Percentiles rank a stretch among this genome's conserved stretches.
phyloP scores from a whole-genome alignment of 2,888 invertebrate genomes.

The Bombylius discolor region DNA sequence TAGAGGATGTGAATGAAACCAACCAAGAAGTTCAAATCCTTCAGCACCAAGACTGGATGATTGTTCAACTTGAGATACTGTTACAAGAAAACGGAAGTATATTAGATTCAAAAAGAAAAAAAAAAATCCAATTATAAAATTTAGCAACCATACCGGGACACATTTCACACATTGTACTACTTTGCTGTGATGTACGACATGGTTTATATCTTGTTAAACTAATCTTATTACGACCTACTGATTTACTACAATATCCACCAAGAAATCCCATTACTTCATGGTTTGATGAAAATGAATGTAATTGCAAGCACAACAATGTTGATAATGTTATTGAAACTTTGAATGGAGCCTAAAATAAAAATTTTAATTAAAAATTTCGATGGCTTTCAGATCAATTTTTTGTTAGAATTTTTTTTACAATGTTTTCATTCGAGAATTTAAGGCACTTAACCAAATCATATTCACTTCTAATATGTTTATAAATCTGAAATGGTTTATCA shows the following conservation, averaged over 20 bases:
- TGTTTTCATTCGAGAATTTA: conserved; percentile 14
- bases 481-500: no score
- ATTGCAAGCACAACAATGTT: conserved; percentile 51
- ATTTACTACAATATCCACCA: conserved; percentile 39
- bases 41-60: conserved; percentile 41
- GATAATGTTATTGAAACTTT: conserved; percentile 44
- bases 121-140: conserved; percentile 4
- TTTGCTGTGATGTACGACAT: conserved; percentile 49
- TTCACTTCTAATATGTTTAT: conserved; percentile 8
- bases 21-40: conserved; percentile 46
- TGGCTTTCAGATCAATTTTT: background rate
- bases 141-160: conserved; percentile 44
- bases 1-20: conserved; percentile 68
- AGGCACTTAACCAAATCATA: conserved; percentile 16
- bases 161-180: conserved; percentile 63
- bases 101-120: conserved; percentile 7
- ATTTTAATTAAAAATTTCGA: background rate
- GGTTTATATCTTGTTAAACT: conserved; percentile 45
- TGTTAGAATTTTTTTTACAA: conserved; percentile 5
- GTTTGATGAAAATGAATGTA: conserved; percentile 54
- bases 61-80: conserved; percentile 49
- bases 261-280: conserved; percentile 64
- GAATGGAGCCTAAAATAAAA: conserved; percentile 46
- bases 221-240: conserved; percentile 25
- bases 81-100: background rate